phyloP scores from a whole-genome alignment of 1,140 invertebrate genomes.

The Papilio aristodemus region DNA sequence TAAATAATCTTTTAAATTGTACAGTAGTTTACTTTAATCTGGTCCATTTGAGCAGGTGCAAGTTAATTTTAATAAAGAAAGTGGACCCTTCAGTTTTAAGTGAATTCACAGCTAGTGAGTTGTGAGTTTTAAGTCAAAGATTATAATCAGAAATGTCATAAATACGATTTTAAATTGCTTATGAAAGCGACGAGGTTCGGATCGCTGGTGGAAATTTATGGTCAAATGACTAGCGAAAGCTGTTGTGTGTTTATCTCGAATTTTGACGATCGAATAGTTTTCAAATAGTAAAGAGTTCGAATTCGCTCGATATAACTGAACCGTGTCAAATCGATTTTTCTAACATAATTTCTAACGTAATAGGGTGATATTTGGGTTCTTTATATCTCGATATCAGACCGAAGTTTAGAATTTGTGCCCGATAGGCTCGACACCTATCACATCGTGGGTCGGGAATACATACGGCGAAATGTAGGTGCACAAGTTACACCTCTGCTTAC shows the following conservation, averaged over 20 bases:
- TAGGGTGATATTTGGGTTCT: too few species aligned
- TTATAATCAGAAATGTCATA: constrained; percentile 35
- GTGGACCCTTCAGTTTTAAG: constrained; percentile 10
- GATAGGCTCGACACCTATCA: too few species aligned
- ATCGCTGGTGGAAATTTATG: constrained; percentile 40
- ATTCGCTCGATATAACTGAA: background rate
- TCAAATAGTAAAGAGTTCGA: background rate
- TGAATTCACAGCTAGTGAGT: constrained; percentile 16
- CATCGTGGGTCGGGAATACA: too few species aligned
- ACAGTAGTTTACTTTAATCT: constrained; percentile 12
- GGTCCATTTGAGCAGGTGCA: constrained; percentile 18
- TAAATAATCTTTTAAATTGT: constrained; percentile 22
- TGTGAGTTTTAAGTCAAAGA: constrained; percentile 35
- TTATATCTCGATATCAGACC: too few species aligned
- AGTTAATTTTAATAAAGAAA: constrained; percentile 23
- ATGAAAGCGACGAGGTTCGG: constrained; percentile 38
- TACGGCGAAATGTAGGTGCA: too few species aligned
- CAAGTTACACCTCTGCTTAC: too few species aligned
- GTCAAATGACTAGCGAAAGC: constrained; percentile 35
- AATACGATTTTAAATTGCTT: constrained; percentile 38
- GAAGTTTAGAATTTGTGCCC: too few species aligned
- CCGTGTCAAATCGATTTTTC: constrained; percentile 1
- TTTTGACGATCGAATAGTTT: constrained; percentile 26
- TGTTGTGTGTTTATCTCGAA: constrained; percentile 30
- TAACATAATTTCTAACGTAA: background rate